Base-by-base conservation (phyloP, 2,888 invertebrate species). In the Pristionchus exspectatus region DNA sequence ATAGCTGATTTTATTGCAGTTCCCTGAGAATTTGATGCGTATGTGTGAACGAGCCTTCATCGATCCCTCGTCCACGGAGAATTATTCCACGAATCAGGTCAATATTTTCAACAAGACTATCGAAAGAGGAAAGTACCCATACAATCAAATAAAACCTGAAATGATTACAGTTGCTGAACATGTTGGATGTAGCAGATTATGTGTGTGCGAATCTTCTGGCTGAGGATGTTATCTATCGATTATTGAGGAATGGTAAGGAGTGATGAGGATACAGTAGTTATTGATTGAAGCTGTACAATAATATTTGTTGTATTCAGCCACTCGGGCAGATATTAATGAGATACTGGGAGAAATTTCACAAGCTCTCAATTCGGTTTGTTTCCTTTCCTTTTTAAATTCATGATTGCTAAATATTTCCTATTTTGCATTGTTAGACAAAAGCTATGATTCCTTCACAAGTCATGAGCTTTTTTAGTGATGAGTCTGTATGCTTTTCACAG, bases 171-270 rank as follows among this genome's bases (percentile, higher is more conserved):
- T 44, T 81, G 44, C 81, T 81, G 50, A 44, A 81, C 81, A 50
- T 81, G 81, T 27, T 81, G 50, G 81, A 81, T 54, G 81, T 81
- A 54, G 81, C 81, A 9, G 81, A 81, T 50, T 81, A 81, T 18
- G 0, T 81, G 44, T 81, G 81, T 54, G 81, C 81, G n/a, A 81
- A 81, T 81, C 81, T 81, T 1, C 81, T 81, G 2, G 27, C 81
- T 9, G n/a, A 81, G 14, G 81, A 81, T 81, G 81, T 81, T 54
- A 54, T 81, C 50, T 81, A 81, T 81, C 81, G 81, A 81, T n/a
- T 81, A 27, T 50, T 81, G 24, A 44, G 81, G 7, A 81, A 81
- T 54, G 81, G 81, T 81, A 9, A 44, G 81, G 16, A 81, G 54
- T 54, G 81, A 50, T 54, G 38, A 77, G 44, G 7, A 72, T n/a